Conservation (phyloP, 2,113 vertebrate genomes). For the Brienomyrus brachyistius region DNA sequence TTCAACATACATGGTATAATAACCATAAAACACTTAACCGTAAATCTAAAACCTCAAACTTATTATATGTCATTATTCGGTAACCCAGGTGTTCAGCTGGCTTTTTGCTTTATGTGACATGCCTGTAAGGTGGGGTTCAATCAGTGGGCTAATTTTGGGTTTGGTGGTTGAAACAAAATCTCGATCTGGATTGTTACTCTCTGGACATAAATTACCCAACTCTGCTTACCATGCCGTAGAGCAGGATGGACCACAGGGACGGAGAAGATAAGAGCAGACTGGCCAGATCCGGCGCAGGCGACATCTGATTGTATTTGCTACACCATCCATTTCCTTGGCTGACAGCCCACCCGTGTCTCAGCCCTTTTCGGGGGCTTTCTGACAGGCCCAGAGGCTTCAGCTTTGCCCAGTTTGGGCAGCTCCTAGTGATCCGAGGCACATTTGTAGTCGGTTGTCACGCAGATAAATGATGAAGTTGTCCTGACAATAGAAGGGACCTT, state of each 20-base stretch:
- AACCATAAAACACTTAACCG: too few relatives aligned
- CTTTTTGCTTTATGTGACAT: not conserved
- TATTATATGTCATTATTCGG: not conserved
- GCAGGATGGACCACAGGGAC: not conserved
- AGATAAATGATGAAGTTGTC: not conserved
- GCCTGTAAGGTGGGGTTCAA: not conserved
- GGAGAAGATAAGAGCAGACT: not conserved
- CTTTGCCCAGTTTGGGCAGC: not conserved
- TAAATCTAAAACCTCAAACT: not conserved
- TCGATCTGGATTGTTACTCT: too few relatives aligned
- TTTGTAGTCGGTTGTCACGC: not conserved
- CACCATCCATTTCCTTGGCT: not conserved
- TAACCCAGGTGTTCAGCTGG: not conserved
- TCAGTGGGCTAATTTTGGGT: not conserved
- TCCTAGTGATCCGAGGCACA: not conserved
- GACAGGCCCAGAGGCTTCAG: not conserved
- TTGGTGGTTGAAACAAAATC: not conserved
- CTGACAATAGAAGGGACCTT: not conserved
- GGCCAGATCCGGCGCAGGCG: not conserved
- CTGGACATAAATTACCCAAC: too few relatives aligned
- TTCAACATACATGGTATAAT: too few relatives aligned
- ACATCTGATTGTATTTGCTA: not conserved
- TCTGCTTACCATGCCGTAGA: not conserved
- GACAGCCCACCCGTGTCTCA: not conserved
- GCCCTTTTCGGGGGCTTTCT: not conserved